Conservation (phyloP, 2,113 vertebrate genomes). For the Phylloscopus trochilus region DNA sequence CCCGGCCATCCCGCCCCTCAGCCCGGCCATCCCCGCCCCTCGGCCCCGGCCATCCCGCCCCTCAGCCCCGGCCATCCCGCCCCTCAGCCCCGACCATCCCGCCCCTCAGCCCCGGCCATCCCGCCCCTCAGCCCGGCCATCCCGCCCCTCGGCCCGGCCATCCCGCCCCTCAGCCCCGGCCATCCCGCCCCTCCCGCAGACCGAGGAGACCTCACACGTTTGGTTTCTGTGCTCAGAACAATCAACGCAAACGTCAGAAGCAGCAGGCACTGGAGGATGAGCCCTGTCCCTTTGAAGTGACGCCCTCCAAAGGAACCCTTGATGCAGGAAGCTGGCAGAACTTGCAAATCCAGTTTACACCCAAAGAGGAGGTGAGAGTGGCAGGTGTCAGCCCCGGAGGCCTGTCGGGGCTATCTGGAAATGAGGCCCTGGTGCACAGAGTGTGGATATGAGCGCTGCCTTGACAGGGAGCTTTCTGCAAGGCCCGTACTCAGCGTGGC, state of each 20-base stretch:
- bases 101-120: no score
- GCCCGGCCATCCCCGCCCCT: no score
- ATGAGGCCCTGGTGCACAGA: neutral
- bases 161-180: no score
- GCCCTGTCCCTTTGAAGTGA: conserved; percentile 72
- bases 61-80: no score
- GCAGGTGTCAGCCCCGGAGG: neutral
- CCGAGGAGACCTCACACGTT: neutral
- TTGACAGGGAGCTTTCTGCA: neutral
- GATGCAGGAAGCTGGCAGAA: conserved; percentile 71
- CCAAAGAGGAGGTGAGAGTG: conserved; percentile 80
- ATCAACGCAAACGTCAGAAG: conserved; percentile 46
- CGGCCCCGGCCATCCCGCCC: no score
- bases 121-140: no score
- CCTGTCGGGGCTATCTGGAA: neutral
- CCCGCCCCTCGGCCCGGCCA: no score
- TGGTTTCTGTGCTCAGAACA: conserved; percentile 54
- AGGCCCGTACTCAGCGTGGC: fast-evolving
- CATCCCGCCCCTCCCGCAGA: no score
- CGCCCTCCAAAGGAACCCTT: conserved; percentile 76
- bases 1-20: no score
- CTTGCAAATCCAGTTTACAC: conserved; percentile 83
- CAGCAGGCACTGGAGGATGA: conserved; percentile 52
- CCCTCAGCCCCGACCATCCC: no score
- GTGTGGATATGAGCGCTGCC: neutral